These are phyloP conservation scores for Microctonus aethiopoides DNA, from an alignment of 2,888 invertebrate genomes.

Conservation along the genomic window DNA sequence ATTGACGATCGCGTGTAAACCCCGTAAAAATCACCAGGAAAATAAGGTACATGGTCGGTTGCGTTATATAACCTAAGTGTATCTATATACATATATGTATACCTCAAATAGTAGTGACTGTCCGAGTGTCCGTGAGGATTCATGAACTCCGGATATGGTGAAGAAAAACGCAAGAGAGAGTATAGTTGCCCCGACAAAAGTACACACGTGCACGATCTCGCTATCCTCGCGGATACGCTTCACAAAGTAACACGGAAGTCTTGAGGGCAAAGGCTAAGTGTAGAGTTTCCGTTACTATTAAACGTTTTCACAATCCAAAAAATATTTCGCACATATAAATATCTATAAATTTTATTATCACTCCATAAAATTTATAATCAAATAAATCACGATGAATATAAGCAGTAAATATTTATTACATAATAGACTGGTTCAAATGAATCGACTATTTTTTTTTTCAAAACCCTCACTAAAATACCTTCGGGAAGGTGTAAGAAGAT, in stretches of 20 bases:
- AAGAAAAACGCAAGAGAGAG: slow-evolving; percentile 37
- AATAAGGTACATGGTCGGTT: slow-evolving; percentile 11
- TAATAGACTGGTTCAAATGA: too few species aligned
- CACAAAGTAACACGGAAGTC: slow-evolving; percentile 52
- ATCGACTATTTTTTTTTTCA: too few species aligned
- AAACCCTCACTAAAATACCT: too few species aligned
- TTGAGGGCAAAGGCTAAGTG: slow-evolving; percentile 47
- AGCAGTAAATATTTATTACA: too few species aligned
- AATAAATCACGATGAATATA: too few species aligned
- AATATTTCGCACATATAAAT: too few species aligned
- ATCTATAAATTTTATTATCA: too few species aligned
- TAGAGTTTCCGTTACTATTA: slow-evolving; percentile 61
- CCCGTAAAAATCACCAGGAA: slow-evolving; percentile 26
- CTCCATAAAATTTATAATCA: too few species aligned
- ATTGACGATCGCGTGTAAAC: slow-evolving; percentile 35
- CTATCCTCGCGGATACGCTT: slow-evolving; percentile 29
- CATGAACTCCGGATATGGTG: slow-evolving; percentile 53
- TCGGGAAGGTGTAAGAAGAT: too few species aligned
- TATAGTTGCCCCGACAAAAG: background rate
- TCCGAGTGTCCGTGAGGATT: slow-evolving; percentile 44
- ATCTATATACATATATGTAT: background rate
- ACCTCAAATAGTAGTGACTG: slow-evolving; percentile 11
- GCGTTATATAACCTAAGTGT: background rate
- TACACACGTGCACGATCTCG: slow-evolving; percentile 3
- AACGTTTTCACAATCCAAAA: slow-evolving; percentile 43